Conservation (phyloP, 2,888 invertebrate genomes). For the Cryptus viduatorius region DNA sequence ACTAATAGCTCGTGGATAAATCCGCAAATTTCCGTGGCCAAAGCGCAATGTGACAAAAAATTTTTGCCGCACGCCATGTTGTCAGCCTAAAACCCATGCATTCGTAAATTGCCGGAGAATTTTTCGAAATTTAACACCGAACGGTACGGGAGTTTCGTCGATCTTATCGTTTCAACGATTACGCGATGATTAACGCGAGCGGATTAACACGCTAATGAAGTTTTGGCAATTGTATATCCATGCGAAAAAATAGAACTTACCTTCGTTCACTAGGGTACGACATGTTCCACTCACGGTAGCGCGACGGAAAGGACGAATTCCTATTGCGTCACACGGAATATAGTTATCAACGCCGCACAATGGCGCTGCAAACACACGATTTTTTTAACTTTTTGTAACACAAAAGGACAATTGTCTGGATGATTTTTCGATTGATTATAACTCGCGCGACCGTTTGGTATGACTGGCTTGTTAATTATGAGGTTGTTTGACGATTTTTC, state of each 20-base stretch:
- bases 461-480: constrained; percentile 47
- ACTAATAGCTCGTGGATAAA: background rate
- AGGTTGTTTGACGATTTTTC: constrained; percentile 48
- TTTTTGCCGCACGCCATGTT: constrained; percentile 86
- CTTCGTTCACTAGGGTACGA: constrained; percentile 93
- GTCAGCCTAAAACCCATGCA: constrained; percentile 84
- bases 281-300: constrained; percentile 93
- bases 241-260: constrained; percentile 88
- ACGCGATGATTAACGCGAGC: constrained; percentile 13
- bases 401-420: background rate
- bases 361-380: constrained; percentile 76
- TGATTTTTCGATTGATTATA: background rate
- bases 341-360: constrained; percentile 74
- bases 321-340: constrained; percentile 83
- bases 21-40: constrained; percentile 51
- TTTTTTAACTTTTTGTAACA: constrained; percentile 2
- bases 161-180: constrained; percentile 34
- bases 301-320: constrained; percentile 89
- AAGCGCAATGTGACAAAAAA: constrained; percentile 78
- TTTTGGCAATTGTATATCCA: constrained; percentile 49
- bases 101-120: constrained; percentile 71
- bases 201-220: constrained; percentile 18
- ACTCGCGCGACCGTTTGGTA: constrained; percentile 19
- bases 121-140: constrained; percentile 33
- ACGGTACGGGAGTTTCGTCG: constrained; percentile 2